phyloP scores from a whole-genome alignment of 2,888 invertebrate species.

The Druceiella hillmani region DNA sequence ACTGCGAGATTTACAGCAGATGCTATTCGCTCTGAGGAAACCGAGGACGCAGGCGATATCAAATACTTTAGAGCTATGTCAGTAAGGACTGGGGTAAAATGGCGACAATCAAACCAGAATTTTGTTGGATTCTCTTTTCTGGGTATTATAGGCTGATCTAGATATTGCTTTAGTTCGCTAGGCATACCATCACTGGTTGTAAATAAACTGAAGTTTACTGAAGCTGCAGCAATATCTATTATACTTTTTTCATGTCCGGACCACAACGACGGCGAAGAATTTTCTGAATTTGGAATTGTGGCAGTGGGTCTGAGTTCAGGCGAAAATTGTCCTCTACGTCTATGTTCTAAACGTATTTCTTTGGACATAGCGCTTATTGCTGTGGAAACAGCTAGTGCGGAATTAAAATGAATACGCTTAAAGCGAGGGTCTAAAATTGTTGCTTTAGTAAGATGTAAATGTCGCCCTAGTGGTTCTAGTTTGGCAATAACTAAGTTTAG shows the following conservation, averaged over 20 bases:
- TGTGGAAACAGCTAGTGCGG: constrained; percentile 13
- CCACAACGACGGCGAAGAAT: constrained; percentile 23
- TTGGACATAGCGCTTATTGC: no score
- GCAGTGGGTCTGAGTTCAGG: no score
- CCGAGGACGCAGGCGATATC: constrained; percentile 22
- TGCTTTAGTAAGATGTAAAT: constrained; percentile 20
- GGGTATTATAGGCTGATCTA: constrained; percentile 21
- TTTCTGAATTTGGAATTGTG: no score
- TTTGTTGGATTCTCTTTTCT: constrained; percentile 21
- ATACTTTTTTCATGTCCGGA: constrained; percentile 22
- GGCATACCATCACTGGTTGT: constrained; percentile 18
- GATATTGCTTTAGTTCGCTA: constrained; percentile 26
- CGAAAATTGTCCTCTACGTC: no score
- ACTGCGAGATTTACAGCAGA: constrained; percentile 24
- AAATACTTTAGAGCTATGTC: constrained; percentile 26
- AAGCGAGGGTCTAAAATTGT: constrained; percentile 25
- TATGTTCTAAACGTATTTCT: no score
- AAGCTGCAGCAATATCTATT: constrained; percentile 2
- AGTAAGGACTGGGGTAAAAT: constrained; percentile 27
- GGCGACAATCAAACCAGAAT: constrained; percentile 19
- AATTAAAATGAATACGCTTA: constrained; percentile 22
- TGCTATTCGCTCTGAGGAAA: constrained; percentile 23
- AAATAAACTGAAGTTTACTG: background rate
- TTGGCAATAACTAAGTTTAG: constrained; percentile 12
- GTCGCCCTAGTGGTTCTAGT: constrained; percentile 16